Conservation (phyloP, 2,797 vertebrate genomes). For the Agapornis canus region DNA sequence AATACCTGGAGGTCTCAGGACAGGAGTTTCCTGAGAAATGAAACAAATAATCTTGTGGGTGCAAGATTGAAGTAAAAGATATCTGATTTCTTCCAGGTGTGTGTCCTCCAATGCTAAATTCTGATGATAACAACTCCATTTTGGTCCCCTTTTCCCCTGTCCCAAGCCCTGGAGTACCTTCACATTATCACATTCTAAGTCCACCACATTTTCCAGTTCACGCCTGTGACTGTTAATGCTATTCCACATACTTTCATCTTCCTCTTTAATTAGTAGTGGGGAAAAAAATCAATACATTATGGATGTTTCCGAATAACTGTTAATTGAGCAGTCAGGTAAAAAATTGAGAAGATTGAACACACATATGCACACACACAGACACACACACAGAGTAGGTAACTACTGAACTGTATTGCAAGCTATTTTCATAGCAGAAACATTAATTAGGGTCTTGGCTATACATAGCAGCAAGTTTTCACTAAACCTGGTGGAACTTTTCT, state of each 20-base stretch:
- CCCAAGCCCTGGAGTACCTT: neutral
- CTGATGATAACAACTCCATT: neutral
- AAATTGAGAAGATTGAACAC: neutral
- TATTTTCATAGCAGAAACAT: neutral
- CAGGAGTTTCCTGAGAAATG: neutral
- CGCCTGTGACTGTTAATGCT: neutral
- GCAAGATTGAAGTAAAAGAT: neutral
- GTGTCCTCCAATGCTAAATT: neutral
- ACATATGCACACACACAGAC: neutral
- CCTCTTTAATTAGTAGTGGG: neutral
- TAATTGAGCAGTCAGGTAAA: neutral
- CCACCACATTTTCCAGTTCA: neutral
- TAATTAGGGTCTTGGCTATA: neutral
- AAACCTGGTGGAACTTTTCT: neutral
- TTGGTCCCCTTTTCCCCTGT: neutral
- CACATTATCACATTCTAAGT: neutral
- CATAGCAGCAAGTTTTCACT: neutral
- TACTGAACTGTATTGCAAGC: neutral
- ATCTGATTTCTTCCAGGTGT: constrained; percentile 27
- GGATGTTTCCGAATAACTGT: neutral
- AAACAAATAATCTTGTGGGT: neutral
- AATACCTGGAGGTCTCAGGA: neutral
- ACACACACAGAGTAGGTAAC: neutral
- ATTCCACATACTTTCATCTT: neutral
- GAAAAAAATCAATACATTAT: neutral